Conservation (phyloP, 2,113 vertebrate species). For the Kryptolebias marmoratus region DNA sequence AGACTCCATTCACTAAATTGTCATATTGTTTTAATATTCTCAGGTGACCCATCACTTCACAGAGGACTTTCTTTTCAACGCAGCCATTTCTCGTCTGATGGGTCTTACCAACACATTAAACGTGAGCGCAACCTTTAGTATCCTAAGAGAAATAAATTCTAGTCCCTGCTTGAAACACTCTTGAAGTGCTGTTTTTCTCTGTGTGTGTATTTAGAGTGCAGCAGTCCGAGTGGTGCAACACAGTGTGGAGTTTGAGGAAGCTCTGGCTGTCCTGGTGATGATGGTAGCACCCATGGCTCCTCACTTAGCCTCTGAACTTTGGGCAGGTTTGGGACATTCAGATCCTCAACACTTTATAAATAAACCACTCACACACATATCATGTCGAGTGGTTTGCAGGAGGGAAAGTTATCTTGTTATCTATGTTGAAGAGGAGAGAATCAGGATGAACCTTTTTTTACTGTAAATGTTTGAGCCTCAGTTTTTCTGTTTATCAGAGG, state of each 20-base stretch:
- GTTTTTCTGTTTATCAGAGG: conserved; percentile 7
- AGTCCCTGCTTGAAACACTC: not conserved
- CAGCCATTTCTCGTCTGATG: conserved; percentile 92
- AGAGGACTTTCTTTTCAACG: conserved; percentile 91
- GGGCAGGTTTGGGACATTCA: conserved; percentile 86
- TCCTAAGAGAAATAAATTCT: not conserved
- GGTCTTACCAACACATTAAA: conserved; percentile 86
- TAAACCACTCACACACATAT: not conserved
- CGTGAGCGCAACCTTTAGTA: conserved; percentile 77
- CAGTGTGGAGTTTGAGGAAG: conserved; percentile 92
- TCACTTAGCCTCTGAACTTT: conserved; percentile 93
- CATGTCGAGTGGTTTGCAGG: not conserved
- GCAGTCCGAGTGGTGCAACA: conserved; percentile 83
- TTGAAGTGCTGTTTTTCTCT: not conserved
- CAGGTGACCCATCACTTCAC: conserved; percentile 91
- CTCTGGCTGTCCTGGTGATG: conserved; percentile 85
- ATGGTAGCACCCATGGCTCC: conserved; percentile 94
- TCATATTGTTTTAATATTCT: conserved; percentile 36
- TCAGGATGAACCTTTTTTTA: not conserved
- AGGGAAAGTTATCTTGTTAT: not conserved
- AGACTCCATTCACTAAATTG: not conserved
- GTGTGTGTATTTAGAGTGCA: conserved; percentile 79
- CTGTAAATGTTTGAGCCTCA: not conserved
- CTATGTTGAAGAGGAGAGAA: not conserved
- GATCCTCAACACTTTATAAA: not conserved